Conservation (phyloP, 2,888 invertebrate species). For the Epinotia ramella region DNA sequence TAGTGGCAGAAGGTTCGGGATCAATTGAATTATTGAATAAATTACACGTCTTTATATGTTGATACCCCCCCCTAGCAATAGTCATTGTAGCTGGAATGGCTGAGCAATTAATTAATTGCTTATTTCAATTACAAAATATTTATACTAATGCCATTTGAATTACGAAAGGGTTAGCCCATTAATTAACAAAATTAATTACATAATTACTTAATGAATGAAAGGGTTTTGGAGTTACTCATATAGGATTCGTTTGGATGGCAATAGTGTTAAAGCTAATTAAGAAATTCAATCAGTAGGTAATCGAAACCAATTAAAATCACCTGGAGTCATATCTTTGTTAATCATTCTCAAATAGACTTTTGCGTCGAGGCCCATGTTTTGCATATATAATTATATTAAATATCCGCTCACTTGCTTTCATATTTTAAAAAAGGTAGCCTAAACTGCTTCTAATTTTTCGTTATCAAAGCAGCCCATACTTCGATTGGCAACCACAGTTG, state of each 20-base stretch:
- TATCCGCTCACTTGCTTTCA: too few relatives aligned
- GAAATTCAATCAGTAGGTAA: not conserved
- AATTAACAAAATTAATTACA: slow-evolving; percentile 5
- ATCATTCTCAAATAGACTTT: not conserved
- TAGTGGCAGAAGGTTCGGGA: not conserved
- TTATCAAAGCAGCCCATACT: too few relatives aligned
- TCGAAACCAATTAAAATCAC: not conserved
- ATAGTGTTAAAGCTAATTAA: not conserved
- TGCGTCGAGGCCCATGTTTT: not conserved
- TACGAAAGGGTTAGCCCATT: slow-evolving; percentile 13
- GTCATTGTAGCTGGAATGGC: not conserved
- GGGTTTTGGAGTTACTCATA: not conserved
- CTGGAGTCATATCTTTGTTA: not conserved
- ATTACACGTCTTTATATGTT: not conserved
- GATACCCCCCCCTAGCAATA: not conserved
- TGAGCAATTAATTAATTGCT: slow-evolving; percentile 5
- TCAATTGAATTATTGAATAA: not conserved
- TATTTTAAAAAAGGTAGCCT: too few relatives aligned
- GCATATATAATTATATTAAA: too few relatives aligned
- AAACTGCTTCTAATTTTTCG: too few relatives aligned
- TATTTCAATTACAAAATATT: not conserved
- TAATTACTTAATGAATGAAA: not conserved
- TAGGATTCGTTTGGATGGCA: not conserved
- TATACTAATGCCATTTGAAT: not conserved
- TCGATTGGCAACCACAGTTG: too few relatives aligned